Evolutionary conservation across 53 echinoderm and acorn worm genomes (phyloP).

Genomic region (Astropecten irregularis): DNA sequence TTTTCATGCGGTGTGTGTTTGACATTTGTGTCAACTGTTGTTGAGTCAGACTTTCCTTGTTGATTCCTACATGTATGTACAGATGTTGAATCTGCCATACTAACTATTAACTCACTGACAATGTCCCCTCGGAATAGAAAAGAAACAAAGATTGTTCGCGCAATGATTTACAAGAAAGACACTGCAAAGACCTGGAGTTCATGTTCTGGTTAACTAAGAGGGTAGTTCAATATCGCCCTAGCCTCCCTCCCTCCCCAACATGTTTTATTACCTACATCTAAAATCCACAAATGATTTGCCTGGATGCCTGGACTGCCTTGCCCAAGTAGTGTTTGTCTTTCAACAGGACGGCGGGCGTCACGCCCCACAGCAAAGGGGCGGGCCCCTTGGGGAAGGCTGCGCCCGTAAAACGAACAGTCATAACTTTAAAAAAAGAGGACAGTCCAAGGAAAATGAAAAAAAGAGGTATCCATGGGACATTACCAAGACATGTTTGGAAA

Average conservation of each 20-base stretch:
- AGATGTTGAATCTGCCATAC: too few species aligned
- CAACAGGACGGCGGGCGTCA: slow-evolving; percentile 18
- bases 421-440: neutral
- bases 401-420: neutral
- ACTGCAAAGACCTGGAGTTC: slow-evolving; percentile 1
- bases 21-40: too few species aligned
- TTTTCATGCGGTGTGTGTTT: too few species aligned
- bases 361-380: neutral
- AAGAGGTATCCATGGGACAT: neutral
- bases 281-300: slow-evolving; percentile 38
- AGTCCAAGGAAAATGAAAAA: neutral
- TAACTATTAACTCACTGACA: too few species aligned
- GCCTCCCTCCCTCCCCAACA: neutral
- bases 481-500: slow-evolving; percentile 5
- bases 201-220: slow-evolving; percentile 15
- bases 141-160: too few species aligned
- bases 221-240: neutral
- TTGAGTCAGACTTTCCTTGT: too few species aligned
- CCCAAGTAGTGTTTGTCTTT: neutral
- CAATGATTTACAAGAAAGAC: too few species aligned
- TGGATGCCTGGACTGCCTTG: slow-evolving; percentile 15
- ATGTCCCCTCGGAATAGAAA: too few species aligned
- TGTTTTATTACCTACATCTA: too few species aligned
- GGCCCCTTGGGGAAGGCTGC: neutral
- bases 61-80: too few species aligned